Conservation (phyloP, 2,113 vertebrate species). For the Entelurus aequoreus region DNA sequence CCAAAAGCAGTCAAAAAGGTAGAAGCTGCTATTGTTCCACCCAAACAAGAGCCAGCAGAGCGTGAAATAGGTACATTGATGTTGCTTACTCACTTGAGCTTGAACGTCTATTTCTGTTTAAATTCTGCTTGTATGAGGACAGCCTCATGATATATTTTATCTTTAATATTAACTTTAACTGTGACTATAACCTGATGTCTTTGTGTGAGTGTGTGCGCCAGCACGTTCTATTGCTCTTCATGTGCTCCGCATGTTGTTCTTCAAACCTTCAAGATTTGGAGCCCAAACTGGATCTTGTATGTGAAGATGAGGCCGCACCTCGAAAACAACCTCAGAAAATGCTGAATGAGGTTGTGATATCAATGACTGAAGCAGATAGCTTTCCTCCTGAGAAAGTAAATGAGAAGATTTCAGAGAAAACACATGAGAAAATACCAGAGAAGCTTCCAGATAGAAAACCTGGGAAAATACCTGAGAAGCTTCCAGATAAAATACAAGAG, state of each 20-base stretch:
- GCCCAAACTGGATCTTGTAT: conserved; percentile 34
- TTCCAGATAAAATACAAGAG: background rate
- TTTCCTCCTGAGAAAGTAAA: background rate
- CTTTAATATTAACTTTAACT: background rate
- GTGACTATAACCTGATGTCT: background rate
- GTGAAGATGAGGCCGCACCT: conserved; percentile 63
- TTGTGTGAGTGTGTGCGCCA: conserved; percentile 19
- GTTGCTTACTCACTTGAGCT: background rate
- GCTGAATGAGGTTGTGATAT: conserved; percentile 14
- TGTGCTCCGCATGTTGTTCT: conserved; percentile 52
- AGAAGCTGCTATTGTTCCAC: conserved; percentile 52
- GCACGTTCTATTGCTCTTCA: conserved; percentile 33
- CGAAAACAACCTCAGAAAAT: conserved; percentile 63
- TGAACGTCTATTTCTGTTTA: too few species aligned
- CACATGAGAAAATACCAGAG: background rate
- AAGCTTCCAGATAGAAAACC: background rate
- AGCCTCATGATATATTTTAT: too few species aligned
- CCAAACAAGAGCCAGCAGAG: conserved; percentile 32
- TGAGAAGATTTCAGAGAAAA: background rate
- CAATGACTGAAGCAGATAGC: background rate
- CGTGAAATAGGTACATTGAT: conserved; percentile 58
- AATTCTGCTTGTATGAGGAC: background rate
- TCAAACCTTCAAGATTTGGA: conserved; percentile 56
- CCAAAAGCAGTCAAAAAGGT: conserved; percentile 71
- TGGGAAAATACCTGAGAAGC: background rate